These are phyloP conservation scores for Limnephilus rhombicus DNA, from an alignment of 2,888 invertebrate species.

Conservation along the genomic window DNA sequence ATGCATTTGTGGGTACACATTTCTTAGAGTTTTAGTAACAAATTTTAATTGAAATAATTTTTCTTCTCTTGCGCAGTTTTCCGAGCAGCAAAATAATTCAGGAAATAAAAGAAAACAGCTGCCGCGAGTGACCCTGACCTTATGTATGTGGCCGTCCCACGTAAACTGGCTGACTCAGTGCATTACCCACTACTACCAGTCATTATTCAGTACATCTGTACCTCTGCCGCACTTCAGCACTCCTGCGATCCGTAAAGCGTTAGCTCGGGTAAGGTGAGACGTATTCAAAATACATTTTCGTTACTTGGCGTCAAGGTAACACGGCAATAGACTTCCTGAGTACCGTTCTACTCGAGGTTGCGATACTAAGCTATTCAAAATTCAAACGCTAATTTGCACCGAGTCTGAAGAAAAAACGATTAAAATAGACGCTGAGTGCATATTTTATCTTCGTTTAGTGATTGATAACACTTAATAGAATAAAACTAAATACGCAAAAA, in stretches of 20 bases:
- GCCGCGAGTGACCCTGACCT: slow-evolving; percentile 53
- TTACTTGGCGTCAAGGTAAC: neutral
- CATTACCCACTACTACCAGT: neutral
- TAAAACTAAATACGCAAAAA: neutral
- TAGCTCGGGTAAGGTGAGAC: neutral
- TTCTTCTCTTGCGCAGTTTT: neutral
- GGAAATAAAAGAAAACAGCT: slow-evolving; percentile 50
- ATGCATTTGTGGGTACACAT: neutral
- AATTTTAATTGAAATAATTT: neutral
- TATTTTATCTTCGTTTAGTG: neutral
- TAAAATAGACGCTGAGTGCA: neutral
- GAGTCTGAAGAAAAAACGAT: neutral
- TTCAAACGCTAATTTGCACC: neutral
- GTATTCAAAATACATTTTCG: slow-evolving; percentile 6
- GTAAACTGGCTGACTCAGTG: slow-evolving; percentile 21
- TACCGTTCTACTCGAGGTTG: neutral
- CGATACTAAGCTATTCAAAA: neutral
- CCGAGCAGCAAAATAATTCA: slow-evolving; percentile 26
- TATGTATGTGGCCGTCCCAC: slow-evolving; percentile 43
- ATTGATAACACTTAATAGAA: neutral
- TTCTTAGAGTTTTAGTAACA: too few relatives aligned
- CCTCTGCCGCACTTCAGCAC: neutral
- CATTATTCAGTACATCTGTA: neutral
- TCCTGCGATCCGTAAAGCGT: neutral
- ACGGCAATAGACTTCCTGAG: neutral